phyloP scores from a whole-genome alignment of 2,797 vertebrate species.

The Microctenopoma lineatum region DNA sequence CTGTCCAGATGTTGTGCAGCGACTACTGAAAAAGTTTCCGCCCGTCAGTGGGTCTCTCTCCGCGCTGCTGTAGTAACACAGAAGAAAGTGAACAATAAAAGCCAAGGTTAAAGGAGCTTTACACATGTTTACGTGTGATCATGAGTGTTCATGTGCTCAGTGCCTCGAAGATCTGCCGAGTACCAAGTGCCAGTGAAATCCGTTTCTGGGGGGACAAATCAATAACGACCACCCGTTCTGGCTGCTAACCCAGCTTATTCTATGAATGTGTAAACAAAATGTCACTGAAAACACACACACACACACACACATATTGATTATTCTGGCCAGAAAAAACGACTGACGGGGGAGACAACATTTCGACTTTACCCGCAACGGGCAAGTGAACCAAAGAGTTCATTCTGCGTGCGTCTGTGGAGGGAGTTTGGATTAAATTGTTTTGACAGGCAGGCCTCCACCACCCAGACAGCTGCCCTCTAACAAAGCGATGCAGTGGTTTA shows the following conservation, averaged over 20 bases:
- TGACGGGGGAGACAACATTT: constrained; percentile 13
- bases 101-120: too few species aligned
- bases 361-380: constrained; percentile 1
- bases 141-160: too few species aligned
- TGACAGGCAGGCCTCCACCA: constrained; percentile 37
- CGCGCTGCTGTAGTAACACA: neutral
- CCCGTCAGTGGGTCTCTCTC: too few species aligned
- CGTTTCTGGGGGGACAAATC: constrained; percentile 9
- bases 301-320: constrained; percentile 22
- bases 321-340: neutral
- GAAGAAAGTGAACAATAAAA: too few species aligned
- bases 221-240: neutral
- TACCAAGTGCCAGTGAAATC: neutral
- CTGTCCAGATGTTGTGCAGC: neutral
- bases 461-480: constrained; percentile 36
- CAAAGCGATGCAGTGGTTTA: constrained; percentile 26
- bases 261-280: constrained; percentile 15
- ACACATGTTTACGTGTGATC: too few species aligned
- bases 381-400: constrained; percentile 6
- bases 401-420: constrained; percentile 1
- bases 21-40: neutral
- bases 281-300: constrained; percentile 18
- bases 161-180: neutral
- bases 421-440: constrained; percentile 36
- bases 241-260: neutral